Conservation (phyloP, 2,113 vertebrate genomes). For the Actenoides hombroni region DNA sequence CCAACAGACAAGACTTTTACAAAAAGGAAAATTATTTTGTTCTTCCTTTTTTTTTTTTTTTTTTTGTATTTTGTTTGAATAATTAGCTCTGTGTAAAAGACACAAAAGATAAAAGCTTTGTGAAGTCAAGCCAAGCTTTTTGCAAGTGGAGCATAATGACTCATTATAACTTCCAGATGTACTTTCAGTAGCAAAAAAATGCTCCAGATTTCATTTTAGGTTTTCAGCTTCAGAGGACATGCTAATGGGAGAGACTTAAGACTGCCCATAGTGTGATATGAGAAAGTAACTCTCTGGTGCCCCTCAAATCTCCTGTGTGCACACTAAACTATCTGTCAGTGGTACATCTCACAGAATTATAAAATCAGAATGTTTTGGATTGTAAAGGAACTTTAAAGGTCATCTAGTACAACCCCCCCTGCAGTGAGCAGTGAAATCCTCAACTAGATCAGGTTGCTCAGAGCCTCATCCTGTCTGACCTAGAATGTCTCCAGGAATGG, state of each 20-base stretch:
- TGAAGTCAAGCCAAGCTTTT: not conserved
- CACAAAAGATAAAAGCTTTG: not conserved
- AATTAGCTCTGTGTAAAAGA: not conserved
- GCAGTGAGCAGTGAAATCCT: too few relatives aligned
- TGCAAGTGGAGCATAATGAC: not conserved
- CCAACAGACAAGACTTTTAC: not conserved
- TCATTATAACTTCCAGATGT: not conserved
- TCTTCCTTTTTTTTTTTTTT: not conserved
- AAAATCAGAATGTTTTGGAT: too few relatives aligned
- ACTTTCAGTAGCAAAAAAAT: not conserved
- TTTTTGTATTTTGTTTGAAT: not conserved
- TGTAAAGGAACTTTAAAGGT: too few relatives aligned
- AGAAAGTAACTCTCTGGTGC: not conserved
- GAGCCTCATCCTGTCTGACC: not conserved
- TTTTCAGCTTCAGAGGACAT: not conserved
- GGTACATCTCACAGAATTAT: not conserved
- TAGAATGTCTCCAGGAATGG: not conserved
- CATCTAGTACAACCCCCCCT: too few relatives aligned
- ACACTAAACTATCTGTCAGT: not conserved
- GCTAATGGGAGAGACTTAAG: not conserved
- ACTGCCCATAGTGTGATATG: not conserved
- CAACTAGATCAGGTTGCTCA: not conserved
- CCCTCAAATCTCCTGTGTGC: not conserved
- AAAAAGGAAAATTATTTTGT: not conserved
- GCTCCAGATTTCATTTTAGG: not conserved